Percentiles rank a stretch among this genome's conserved stretches.
Evolutionary conservation across 2,888 invertebrate genomes (phyloP).

Genomic region (Synanthedon andrenaeformis): DNA sequence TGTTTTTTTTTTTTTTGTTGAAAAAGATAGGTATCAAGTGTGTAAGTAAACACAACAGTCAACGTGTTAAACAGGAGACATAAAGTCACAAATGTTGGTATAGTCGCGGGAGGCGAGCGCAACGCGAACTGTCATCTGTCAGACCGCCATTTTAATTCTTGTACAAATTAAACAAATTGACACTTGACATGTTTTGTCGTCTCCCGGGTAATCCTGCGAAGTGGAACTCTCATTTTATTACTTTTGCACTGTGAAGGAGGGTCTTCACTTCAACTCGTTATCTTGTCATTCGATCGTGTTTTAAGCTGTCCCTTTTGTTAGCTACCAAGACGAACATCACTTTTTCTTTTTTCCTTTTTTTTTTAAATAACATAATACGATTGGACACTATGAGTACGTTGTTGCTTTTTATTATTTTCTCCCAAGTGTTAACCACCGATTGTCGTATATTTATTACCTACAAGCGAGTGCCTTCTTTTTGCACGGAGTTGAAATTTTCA

Average conservation of each 20-base stretch:
- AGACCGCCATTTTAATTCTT: slow-evolving; percentile 54
- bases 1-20: too few species aligned
- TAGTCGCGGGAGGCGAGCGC: slow-evolving; percentile 13
- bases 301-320: slow-evolving; percentile 15
- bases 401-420: too few species aligned
- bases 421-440: too few species aligned
- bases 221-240: slow-evolving; percentile 49
- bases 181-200: slow-evolving; percentile 65
- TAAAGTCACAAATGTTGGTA: neutral
- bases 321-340: slow-evolving; percentile 6
- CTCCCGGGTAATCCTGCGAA: slow-evolving; percentile 56
- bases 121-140: slow-evolving; percentile 54
- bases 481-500: too few species aligned
- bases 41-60: neutral
- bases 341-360: neutral
- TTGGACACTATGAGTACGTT: neutral
- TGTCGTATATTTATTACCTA: too few species aligned
- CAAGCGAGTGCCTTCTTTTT: too few species aligned
- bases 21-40: neutral
- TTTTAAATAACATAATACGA: neutral
- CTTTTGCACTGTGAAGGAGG: slow-evolving; percentile 29
- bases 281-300: slow-evolving; percentile 18
- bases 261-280: slow-evolving; percentile 21
- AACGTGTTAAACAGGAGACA: neutral
- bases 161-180: slow-evolving; percentile 61